phyloP scores from a whole-genome alignment of 2,113 vertebrate species.

The Callipepla squamata region DNA sequence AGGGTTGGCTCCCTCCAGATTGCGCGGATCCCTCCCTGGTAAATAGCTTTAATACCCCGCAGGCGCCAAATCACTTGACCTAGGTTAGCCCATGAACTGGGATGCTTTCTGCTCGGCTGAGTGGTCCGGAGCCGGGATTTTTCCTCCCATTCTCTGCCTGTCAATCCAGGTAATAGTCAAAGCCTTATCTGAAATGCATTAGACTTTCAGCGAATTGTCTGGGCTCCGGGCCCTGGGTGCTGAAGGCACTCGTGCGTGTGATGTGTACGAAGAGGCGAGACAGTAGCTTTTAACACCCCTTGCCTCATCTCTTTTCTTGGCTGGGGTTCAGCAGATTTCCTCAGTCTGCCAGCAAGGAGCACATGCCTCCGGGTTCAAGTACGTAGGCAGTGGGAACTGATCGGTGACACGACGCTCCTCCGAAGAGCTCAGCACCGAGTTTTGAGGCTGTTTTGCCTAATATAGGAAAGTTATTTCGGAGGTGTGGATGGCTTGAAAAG shows the following conservation, averaged over 20 bases:
- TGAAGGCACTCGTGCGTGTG: conserved; percentile 66
- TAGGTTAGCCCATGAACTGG: conserved; percentile 77
- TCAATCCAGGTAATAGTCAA: conserved; percentile 86
- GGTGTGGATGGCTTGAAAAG: neutral
- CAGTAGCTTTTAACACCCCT: conserved; percentile 36
- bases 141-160: conserved; percentile 81
- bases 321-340: neutral
- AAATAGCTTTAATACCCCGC: conserved; percentile 85
- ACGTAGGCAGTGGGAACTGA: neutral
- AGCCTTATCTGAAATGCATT: conserved; percentile 78
- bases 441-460: neutral
- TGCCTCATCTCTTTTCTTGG: neutral
- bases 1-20: conserved; percentile 53
- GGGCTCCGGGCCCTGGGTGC: conserved; percentile 64
- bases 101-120: conserved; percentile 83
- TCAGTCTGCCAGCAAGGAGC: neutral
- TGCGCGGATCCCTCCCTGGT: conserved; percentile 60
- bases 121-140: conserved; percentile 73
- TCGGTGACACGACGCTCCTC: neutral
- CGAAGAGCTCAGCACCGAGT: neutral
- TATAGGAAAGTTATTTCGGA: neutral
- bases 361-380: neutral
- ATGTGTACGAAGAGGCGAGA: conserved; percentile 41
- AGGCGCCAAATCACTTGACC: conserved; percentile 92
- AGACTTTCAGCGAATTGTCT: conserved; percentile 43